Evolutionary conservation across 2,797 vertebrate genomes (phyloP).

Genomic region (Helostoma temminkii): DNA sequence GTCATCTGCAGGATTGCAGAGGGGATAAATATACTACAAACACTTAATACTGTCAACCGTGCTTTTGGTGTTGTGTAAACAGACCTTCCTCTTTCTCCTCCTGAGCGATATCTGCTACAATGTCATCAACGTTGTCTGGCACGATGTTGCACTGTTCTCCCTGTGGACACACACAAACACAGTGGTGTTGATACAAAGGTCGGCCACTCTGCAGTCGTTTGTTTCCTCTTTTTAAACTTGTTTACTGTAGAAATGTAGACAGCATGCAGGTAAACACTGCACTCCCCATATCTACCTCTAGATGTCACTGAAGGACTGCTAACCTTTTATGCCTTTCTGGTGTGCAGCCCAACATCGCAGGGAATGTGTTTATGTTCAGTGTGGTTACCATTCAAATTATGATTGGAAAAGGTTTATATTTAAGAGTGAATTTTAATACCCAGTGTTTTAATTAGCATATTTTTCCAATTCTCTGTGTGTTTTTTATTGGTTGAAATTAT

Average conservation of each 20-base stretch:
- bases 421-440: conserved; percentile 22
- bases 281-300: conserved; percentile 65
- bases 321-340: conserved; percentile 8
- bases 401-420: not conserved
- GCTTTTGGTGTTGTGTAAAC: conserved; percentile 10
- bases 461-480: not conserved
- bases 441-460: not conserved
- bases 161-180: conserved; percentile 79
- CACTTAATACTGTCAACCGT: not conserved
- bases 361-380: conserved; percentile 1
- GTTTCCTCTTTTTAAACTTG: not conserved
- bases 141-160: conserved; percentile 98
- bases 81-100: conserved; percentile 99
- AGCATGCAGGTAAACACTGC: not conserved
- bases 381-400: conserved; percentile 13
- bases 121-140: conserved; percentile 97
- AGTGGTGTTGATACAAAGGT: conserved; percentile 5
- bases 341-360: conserved; percentile 8
- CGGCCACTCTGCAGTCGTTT: not conserved
- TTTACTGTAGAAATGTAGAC: not conserved
- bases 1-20: conserved; percentile 86
- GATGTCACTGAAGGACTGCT: conserved; percentile 70
- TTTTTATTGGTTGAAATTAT: too few relatives aligned
- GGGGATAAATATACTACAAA: not conserved
- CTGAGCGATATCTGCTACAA: conserved; percentile 96